Conservation (phyloP, 2,888 invertebrate species). For the Eilema griseolum region DNA sequence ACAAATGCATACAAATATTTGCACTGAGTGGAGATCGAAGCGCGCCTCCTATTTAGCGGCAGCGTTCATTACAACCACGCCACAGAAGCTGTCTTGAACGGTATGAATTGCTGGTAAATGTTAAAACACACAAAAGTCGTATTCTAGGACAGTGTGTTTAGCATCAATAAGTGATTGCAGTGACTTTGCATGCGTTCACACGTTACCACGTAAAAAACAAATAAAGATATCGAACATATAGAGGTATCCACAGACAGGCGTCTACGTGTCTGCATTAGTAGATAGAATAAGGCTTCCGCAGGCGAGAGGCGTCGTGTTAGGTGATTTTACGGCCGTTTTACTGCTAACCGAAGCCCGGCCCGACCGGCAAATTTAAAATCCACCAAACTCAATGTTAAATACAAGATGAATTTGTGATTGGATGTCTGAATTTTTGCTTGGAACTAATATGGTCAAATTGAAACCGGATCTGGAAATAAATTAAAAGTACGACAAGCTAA, state of each 20-base stretch:
- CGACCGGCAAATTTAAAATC: constrained; percentile 49
- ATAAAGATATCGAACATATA: not conserved
- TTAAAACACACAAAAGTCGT: not conserved
- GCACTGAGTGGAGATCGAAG: too few species aligned
- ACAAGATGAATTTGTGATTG: constrained; percentile 43
- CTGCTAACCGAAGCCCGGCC: constrained; percentile 60
- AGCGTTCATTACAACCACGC: too few species aligned
- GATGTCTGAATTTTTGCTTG: constrained; percentile 22
- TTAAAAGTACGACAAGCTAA: not conserved
- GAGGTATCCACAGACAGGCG: constrained; percentile 3
- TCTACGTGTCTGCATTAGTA: constrained; percentile 11
- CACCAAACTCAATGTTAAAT: constrained; percentile 54
- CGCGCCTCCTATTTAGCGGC: too few species aligned
- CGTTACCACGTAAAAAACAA: not conserved
- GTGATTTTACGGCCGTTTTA: constrained; percentile 67
- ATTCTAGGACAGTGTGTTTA: not conserved
- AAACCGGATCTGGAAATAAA: not conserved
- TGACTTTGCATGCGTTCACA: not conserved
- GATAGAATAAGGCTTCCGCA: constrained; percentile 17
- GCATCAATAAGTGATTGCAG: not conserved
- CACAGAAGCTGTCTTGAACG: too few species aligned
- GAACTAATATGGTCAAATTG: constrained; percentile 2
- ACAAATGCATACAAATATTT: too few species aligned
- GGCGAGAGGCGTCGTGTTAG: constrained; percentile 49
- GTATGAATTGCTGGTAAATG: too few species aligned